phyloP scores from a whole-genome alignment of 2,888 invertebrate genomes.

The Tigriopus californicus region DNA sequence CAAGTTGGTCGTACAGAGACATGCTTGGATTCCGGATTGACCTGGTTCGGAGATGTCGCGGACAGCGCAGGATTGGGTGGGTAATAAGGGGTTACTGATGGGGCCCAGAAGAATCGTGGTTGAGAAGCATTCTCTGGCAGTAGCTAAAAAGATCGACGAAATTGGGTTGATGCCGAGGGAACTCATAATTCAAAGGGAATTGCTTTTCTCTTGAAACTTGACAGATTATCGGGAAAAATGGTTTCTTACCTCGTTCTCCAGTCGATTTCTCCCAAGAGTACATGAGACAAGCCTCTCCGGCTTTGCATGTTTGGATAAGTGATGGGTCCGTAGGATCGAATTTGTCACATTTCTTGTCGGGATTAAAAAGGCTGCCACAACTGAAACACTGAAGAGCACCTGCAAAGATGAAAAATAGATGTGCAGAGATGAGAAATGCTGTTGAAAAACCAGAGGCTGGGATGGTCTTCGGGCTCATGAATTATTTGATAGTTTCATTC shows the following conservation, averaged over 20 bases:
- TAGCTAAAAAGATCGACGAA: no score
- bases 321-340: background rate
- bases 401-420: background rate
- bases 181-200: no score
- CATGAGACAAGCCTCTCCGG: conserved; percentile 11
- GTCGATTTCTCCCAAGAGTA: conserved; percentile 15
- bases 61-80: background rate
- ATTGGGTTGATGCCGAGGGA: background rate
- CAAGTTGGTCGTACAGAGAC: conserved; percentile 11
- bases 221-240: no score
- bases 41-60: conserved; percentile 10
- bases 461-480: no score
- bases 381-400: conserved; percentile 9
- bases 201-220: no score
- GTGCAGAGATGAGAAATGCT: no score
- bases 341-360: conserved; percentile 6
- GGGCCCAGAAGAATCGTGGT: conserved; percentile 6
- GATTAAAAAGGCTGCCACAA: conserved; percentile 8
- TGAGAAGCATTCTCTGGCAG: conserved; percentile 14
- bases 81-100: conserved; percentile 3
- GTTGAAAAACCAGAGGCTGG: no score
- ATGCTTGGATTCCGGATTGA: background rate
- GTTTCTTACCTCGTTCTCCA: conserved; percentile 1
- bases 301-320: conserved; percentile 11
- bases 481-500: no score